Evolutionary conservation across 2,888 invertebrate species (phyloP), one percentile per base, ranked within the genome.

Genomic region (Oligia strigilis): DNA sequence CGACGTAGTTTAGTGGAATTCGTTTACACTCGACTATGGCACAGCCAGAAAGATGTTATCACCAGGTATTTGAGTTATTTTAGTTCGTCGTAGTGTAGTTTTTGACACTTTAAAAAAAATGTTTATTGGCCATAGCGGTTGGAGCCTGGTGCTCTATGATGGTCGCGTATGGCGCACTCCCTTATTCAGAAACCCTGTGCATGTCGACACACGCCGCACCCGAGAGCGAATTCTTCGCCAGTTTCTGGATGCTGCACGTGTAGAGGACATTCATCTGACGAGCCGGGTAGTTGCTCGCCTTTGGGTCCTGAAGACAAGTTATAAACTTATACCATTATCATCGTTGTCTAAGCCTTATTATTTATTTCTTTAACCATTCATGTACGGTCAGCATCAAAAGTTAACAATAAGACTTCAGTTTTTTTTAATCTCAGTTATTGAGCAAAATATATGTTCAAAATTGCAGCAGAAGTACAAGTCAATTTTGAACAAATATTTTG

Each of bases 191-290:
- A 97, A 23, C 94, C 93, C 77, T 95, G 96, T 2, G 96, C 94
- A 97, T 99, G 99, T 69, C 99, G 98, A 93, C 99, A 99, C 75
- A 99, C 99, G 69, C 99, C 99, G 97, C 99, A 99, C 83, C 99
- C 99, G 70, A 99, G 97, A 72, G 99, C 99, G 95, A 99, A 99
- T 95, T 99, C 99, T 94, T 99, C 99, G 60, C 99, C 99, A 0
- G 99, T 99, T 9, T 99, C 98, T 55, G 99, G 99, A 97, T 99
- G 99, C 92, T 98, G 98, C 8, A 99, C 98, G 95, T 99, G 99
- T 58, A 99, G 97, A 0, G 99, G 99, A 93, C 99, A 99, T 93
- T 99, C 99, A 29, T 99, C 99, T 0, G 95, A 80, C 0, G 96
- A 91, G 17, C 99, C 99, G 85, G 99, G 98, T 87, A 99, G 95